Conservation (phyloP, 2,113 vertebrate species). For the Thymallus thymallus region DNA sequence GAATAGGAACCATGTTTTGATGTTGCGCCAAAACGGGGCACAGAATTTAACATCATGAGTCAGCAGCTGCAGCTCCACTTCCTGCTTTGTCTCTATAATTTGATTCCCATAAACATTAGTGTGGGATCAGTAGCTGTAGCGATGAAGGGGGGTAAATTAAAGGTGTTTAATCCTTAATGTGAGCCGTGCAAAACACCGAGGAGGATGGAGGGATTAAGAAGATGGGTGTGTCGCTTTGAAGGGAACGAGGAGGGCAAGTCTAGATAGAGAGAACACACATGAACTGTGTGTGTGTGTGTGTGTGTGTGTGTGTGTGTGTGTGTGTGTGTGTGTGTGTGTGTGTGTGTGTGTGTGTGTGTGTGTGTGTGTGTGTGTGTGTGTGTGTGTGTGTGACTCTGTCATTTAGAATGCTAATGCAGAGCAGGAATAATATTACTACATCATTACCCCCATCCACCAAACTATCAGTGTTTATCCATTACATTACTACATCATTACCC, state of each 20-base stretch:
- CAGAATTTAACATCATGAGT: conserved; percentile 2
- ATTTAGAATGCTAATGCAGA: too few species aligned
- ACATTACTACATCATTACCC: too few species aligned
- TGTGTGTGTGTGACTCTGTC: too few species aligned
- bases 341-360: not conserved
- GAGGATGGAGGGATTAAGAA: not conserved
- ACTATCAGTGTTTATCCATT: too few species aligned
- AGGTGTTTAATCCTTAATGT: conserved; percentile 26
- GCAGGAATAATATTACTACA: too few species aligned
- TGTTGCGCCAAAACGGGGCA: not conserved
- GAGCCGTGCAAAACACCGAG: conserved; percentile 12
- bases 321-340: conserved; percentile 10
- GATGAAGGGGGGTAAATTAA: conserved; percentile 36
- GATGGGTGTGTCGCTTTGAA: not conserved
- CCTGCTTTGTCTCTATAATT: conserved; percentile 47
- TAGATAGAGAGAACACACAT: conserved; percentile 10
- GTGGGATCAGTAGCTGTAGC: conserved; percentile 28
- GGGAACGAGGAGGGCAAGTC: conserved; percentile 34
- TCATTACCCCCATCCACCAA: too few species aligned
- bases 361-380: not conserved
- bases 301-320: not conserved
- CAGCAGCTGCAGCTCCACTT: conserved; percentile 24
- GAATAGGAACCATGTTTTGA: not conserved
- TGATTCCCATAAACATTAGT: conserved; percentile 18
- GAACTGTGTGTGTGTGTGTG: conserved; percentile 6